Evolutionary conservation across 1,140 invertebrate genomes (phyloP).

Genomic region (Bactericera cockerelli): DNA sequence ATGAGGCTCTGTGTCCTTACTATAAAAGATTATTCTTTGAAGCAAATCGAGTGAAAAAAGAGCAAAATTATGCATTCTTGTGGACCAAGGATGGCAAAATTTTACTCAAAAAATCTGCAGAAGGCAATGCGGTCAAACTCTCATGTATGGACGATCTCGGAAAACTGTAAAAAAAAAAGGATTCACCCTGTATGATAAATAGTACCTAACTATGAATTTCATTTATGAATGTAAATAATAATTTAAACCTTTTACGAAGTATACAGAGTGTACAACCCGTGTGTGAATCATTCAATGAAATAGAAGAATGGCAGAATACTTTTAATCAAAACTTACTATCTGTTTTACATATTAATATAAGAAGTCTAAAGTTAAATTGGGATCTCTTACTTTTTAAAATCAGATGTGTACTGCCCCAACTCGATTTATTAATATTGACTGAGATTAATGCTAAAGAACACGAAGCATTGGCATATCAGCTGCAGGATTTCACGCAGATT

Average conservation of each 20-base stretch:
- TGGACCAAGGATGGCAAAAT: conserved; percentile 15
- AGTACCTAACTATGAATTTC: background rate
- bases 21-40: conserved; percentile 2
- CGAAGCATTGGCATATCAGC: background rate
- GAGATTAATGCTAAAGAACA: background rate
- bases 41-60: background rate
- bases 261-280: background rate
- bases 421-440: background rate
- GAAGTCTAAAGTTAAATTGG: no score
- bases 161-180: background rate
- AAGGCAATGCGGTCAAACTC: background rate
- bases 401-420: background rate
- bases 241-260: background rate
- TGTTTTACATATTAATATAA: background rate
- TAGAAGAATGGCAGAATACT: background rate
- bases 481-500: background rate
- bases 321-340: background rate
- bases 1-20: conserved; percentile 10
- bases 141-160: background rate
- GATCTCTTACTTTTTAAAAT: background rate
- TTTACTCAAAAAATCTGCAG: background rate
- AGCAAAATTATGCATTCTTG: conserved; percentile 11
- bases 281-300: background rate
- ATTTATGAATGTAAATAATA: background rate
- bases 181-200: background rate